Evolutionary conservation across 23 tunicate genomes (phyloP).

Genomic region (Trididemnum nubilum): DNA sequence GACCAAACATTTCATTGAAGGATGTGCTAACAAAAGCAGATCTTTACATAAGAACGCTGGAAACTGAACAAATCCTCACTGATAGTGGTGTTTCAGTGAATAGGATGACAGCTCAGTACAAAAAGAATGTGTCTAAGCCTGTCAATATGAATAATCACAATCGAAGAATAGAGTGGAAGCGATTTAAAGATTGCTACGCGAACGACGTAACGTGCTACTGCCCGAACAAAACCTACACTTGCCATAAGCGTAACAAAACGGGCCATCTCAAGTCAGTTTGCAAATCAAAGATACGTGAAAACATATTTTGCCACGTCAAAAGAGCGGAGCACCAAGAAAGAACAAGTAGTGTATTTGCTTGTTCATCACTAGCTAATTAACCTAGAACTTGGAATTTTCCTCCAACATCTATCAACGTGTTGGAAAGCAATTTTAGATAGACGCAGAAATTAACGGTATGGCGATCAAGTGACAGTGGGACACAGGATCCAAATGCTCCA

Average conservation of each 20-base stretch:
- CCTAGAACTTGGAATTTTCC: neutral
- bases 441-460: neutral
- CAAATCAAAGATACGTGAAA: neutral
- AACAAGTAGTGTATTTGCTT: no score
- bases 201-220: neutral
- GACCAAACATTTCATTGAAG: neutral
- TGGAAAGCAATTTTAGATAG: constrained; percentile 6
- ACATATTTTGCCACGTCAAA: neutral
- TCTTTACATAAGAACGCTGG: neutral
- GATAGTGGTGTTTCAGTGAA: neutral
- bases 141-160: neutral
- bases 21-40: neutral
- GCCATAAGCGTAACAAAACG: neutral
- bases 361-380: no score
- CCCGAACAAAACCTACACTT: neutral
- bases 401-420: neutral
- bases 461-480: constrained; percentile 13
- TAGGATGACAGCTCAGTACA: neutral
- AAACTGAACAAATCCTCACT: neutral
- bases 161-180: neutral
- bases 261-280: constrained; percentile 11
- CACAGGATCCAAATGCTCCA: constrained; percentile 6
- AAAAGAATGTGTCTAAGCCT: neutral
- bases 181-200: neutral
- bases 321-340: no score